phyloP scores from a whole-genome alignment of 2,888 invertebrate genomes.

The Drosophila macrospina region DNA sequence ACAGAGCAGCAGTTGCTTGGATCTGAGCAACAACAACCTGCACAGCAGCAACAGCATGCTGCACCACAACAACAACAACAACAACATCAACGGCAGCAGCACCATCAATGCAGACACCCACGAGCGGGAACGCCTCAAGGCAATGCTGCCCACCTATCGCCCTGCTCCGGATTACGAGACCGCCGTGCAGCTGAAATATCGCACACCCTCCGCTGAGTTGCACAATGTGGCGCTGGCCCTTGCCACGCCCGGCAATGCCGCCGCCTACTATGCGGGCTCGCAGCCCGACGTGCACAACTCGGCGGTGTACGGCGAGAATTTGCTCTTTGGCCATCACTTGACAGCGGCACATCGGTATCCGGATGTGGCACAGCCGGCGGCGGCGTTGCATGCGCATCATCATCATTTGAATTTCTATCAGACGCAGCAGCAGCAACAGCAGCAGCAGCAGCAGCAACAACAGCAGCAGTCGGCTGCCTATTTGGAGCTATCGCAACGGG shows the following conservation, averaged over 20 bases:
- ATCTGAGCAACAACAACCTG: slow-evolving; percentile 84
- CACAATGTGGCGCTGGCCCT: slow-evolving; percentile 79
- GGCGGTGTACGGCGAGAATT: slow-evolving; percentile 71
- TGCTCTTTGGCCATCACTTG: slow-evolving; percentile 79
- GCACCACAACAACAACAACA: slow-evolving; percentile 63
- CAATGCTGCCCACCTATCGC: slow-evolving; percentile 93
- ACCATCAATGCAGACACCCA: slow-evolving; percentile 66
- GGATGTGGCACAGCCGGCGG: slow-evolving; percentile 88
- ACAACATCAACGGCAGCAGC: slow-evolving; percentile 56
- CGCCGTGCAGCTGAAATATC: slow-evolving; percentile 92
- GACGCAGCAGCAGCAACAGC: slow-evolving; percentile 69
- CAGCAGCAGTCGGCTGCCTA: slow-evolving; percentile 67
- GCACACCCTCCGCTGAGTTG: slow-evolving; percentile 86
- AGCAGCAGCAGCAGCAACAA: slow-evolving; percentile 61
- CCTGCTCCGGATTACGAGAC: slow-evolving; percentile 98
- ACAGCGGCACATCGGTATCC: slow-evolving; percentile 87
- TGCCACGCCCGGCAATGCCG: slow-evolving; percentile 62
- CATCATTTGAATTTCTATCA: slow-evolving; percentile 72
- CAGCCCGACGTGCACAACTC: slow-evolving; percentile 91
- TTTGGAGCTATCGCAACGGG: slow-evolving; percentile 82
- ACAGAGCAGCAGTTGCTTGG: slow-evolving; percentile 85
- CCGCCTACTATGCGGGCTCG: slow-evolving; percentile 86
- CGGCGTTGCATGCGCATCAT: slow-evolving; percentile 82
- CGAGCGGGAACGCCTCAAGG: slow-evolving; percentile 87
- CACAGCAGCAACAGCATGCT: slow-evolving; percentile 77